These are phyloP conservation scores for Papilio xuthus DNA, from an alignment of 1,140 invertebrate genomes.

Conservation along the genomic window DNA sequence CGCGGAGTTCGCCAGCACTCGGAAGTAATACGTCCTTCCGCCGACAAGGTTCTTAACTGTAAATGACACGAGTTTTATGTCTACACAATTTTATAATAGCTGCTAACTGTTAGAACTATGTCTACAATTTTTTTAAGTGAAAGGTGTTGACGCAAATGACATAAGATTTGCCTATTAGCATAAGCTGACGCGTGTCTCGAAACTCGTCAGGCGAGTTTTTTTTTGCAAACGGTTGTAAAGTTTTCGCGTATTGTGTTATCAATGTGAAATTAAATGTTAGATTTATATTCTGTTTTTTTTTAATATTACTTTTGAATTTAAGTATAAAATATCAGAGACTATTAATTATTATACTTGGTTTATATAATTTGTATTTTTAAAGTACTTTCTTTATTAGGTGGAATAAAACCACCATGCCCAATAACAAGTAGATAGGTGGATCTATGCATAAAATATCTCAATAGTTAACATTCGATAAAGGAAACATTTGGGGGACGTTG, in stretches of 20 bases:
- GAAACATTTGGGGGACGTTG: background rate
- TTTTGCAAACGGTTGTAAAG: conserved; percentile 8
- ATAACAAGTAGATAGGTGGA: too few species aligned
- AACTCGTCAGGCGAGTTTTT: conserved; percentile 30
- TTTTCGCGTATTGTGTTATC: background rate
- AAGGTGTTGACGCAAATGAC: conserved; percentile 30
- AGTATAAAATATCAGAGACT: too few species aligned
- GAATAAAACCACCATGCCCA: too few species aligned
- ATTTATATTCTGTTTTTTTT: background rate
- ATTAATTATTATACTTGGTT: too few species aligned
- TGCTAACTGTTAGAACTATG: background rate
- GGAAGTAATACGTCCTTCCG: conserved; percentile 94
- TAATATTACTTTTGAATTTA: too few species aligned
- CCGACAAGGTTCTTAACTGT: conserved; percentile 95
- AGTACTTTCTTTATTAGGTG: too few species aligned
- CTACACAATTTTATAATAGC: background rate
- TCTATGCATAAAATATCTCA: background rate
- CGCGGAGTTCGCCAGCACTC: conserved; percentile 92
- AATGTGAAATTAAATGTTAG: background rate
- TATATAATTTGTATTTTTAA: too few species aligned
- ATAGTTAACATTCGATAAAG: too few species aligned
- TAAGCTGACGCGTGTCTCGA: background rate
- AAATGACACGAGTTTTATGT: background rate
- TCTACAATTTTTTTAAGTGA: background rate
- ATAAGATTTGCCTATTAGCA: conserved; percentile 36